A percentile compares a stretch with the other conserved stretches of the same genome.
Evolutionary conservation across 2,797 vertebrate genomes (phyloP).

Genomic region (Pangasius macronema): DNA sequence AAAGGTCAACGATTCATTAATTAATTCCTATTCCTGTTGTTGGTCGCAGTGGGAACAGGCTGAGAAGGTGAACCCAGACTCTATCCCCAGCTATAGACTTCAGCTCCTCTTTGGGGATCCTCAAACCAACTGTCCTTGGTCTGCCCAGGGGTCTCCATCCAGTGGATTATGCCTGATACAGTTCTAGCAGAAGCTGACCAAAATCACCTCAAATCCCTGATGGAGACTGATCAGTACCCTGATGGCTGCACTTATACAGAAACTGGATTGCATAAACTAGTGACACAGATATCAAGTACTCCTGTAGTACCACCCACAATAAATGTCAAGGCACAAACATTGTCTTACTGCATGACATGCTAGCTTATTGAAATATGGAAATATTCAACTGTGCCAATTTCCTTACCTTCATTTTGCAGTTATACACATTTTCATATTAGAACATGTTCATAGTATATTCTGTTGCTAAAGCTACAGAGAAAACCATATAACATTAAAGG

Average conservation of each 20-base stretch:
- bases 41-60: not conserved
- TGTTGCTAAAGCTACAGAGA: not conserved
- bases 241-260: not conserved
- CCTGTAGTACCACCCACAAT: not conserved
- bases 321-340: not conserved
- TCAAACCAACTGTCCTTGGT: too few species aligned
- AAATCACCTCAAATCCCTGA: not conserved
- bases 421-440: not conserved
- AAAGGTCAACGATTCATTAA: not conserved
- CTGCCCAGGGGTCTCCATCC: too few species aligned
- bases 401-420: not conserved
- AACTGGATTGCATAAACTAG: not conserved
- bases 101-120: too few species aligned
- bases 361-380: not conserved
- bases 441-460: not conserved
- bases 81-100: too few species aligned
- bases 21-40: not conserved
- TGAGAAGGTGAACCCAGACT: not conserved
- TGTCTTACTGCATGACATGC: not conserved
- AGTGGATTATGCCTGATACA: too few species aligned
- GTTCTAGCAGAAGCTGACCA: too few species aligned
- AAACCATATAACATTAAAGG: not conserved
- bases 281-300: too few species aligned
- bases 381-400: not conserved
- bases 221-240: not conserved